These are phyloP conservation scores for Pheosia gnoma DNA, from an alignment of 2,888 invertebrate genomes.

Conservation along the genomic window DNA sequence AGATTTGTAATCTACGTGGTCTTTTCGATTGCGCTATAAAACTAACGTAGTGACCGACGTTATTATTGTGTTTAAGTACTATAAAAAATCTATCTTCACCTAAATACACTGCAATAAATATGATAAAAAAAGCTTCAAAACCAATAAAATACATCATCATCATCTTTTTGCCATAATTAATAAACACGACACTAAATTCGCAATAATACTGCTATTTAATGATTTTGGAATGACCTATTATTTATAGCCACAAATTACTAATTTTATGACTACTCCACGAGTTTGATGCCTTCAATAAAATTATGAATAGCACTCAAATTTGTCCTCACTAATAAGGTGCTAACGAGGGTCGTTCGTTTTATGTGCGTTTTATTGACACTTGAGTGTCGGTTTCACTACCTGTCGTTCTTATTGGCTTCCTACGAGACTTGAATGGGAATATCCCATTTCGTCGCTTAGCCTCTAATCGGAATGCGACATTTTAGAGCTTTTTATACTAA, in stretches of 20 bases:
- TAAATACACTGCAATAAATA: no score
- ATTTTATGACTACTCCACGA: conserved; percentile 55
- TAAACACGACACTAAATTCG: conserved; percentile 28
- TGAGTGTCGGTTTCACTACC: conserved; percentile 59
- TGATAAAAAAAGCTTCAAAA: no score
- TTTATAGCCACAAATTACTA: conserved; percentile 55
- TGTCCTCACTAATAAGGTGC: conserved; percentile 75
- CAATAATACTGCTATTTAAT: conserved; percentile 35
- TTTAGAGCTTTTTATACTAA: conserved; percentile 58
- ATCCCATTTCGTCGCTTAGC: conserved; percentile 19
- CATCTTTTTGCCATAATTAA: conserved; percentile 18
- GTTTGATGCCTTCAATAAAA: conserved; percentile 66
- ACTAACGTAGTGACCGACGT: no score
- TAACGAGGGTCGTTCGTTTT: conserved; percentile 79
- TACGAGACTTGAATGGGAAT: conserved; percentile 51
- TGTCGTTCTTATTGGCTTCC: conserved; percentile 71
- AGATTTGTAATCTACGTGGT: no score
- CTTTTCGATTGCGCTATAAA: no score
- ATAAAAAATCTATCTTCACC: no score
- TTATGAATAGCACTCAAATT: conserved; percentile 71
- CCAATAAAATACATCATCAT: no score
- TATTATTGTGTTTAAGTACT: no score
- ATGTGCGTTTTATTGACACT: conserved; percentile 79
- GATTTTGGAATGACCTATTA: conserved; percentile 31
- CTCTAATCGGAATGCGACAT: conserved; percentile 53